Evolutionary conservation across 2,888 invertebrate species (phyloP), one percentile per base, ranked within the genome.

Genomic region (Sphaeridia pumilis): DNA sequence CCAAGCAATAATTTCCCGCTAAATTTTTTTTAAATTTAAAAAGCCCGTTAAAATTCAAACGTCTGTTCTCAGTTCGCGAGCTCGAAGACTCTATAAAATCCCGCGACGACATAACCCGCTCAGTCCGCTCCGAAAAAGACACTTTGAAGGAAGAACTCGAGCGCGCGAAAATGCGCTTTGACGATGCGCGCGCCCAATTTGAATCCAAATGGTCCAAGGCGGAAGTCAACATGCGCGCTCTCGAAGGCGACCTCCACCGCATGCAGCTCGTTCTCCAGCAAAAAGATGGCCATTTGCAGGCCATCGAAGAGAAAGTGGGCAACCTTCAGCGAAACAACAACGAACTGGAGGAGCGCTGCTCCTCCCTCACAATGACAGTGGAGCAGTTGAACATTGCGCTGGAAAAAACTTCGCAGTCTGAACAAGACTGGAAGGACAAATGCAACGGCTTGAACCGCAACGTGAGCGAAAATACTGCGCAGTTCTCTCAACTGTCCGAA

Each of bases 361-460:
- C 84, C 1, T 90, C 92, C 0, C 76, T 93, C n/a, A 93, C 93
- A 71, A 81, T 89, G 42, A 89, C 90, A 0, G 83, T 93, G 49
- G 93, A 94, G 67, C 87, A 93, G 68, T 73, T 94, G 57, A 88
- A 87, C 63, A 73, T 82, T 4, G 78, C 87, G 0, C 73, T 94
- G n/a, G 88, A 92, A 67, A 84, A 84, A 68, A 83, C 88, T 0
- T 83, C 87, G 0, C 74, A 82, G 2, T 80, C 81, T 2, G 93
- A 92, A 70, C 61, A 60, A 35, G 65, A 65, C 41, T 65, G 65
- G 65, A 63, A 62, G 43, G 65, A 65, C 34, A 65, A 65, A 41
- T 59, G 55, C 31, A 58, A 62, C 51, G 56, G 60, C 10, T 22
- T 59, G 1, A 59, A 57, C 24, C 41, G 63, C 25, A 59, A 58